Base-by-base conservation (phyloP, 2,797 vertebrate genomes). In the Myiotriccus ornatus region DNA sequence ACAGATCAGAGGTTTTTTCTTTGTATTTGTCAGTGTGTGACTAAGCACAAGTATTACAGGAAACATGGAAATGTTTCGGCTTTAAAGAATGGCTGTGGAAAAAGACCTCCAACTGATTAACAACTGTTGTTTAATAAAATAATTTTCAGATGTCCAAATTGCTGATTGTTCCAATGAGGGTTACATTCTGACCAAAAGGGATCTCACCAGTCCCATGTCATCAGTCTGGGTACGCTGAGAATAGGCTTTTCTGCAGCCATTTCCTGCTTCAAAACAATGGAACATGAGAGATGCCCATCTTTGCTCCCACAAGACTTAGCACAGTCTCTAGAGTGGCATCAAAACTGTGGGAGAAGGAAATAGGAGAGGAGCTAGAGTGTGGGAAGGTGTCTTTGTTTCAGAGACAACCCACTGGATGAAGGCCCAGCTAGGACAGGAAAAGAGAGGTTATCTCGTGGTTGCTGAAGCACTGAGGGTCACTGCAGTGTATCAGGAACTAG, bases 1-100 rank as follows among this genome's bases (percentile, higher is more conserved):
- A 87, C 82, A 91, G 79, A 87, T 93, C 73, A 81, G 79, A 83
- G n/a, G 4, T 14, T 91, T 85, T 89, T 94, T 64, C 63, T 74
- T 83, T 89, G 82, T 92, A 67, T 95, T 95, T 96, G 93, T 96
- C 93, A 91, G 87, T 94, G 82, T 97, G 89, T 95, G 93, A 94
- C 89, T 95, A 91, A 95, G 92, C 89, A 86, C 89, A 93, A 97
- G 65, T 85, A 93, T 96, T 95, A 93, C 90, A 97, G 95, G 93
- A 95, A 94, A 95, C 82, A 89, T 89, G 91, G 89, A 94, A 95
- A 93, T 91, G 76, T 93, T 92, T 95, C 53, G 28, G 74, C 83
- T 95, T 81, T 94, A 92, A 87, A 88, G 74, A 93, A 95, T 89
- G 71, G 62, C 39, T 93, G 84, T 90, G 89, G 91, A 96, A 93